Evolutionary conservation across 2,888 invertebrate genomes (phyloP).

Genomic region (Drosophila putrida): DNA sequence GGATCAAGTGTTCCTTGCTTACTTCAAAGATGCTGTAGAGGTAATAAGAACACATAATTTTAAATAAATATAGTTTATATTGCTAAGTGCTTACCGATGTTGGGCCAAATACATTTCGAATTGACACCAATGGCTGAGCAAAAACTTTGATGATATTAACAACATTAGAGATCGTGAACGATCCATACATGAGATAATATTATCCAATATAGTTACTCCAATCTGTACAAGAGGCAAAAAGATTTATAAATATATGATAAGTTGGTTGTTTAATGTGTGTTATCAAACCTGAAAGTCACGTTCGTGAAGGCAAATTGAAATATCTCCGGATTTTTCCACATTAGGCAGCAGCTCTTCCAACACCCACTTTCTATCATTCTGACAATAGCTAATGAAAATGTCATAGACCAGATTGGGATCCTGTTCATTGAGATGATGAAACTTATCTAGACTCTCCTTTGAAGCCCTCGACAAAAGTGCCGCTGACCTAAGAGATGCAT

Average conservation of each 20-base stretch:
- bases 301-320: constrained; percentile 90
- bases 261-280: not conserved
- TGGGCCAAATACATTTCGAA: constrained; percentile 91
- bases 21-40: constrained; percentile 87
- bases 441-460: constrained; percentile 83
- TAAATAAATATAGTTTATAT: not conserved
- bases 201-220: constrained; percentile 90
- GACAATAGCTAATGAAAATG: constrained; percentile 90
- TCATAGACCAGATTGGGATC: constrained; percentile 86
- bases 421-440: constrained; percentile 65
- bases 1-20: constrained; percentile 87
- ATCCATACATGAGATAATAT: constrained; percentile 90
- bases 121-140: constrained; percentile 90
- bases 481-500: constrained; percentile 87
- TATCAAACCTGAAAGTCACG: constrained; percentile 89
- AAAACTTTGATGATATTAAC: constrained; percentile 88
- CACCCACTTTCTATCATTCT: constrained; percentile 89
- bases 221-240: constrained; percentile 81
- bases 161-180: constrained; percentile 88
- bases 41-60: not conserved
- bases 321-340: constrained; percentile 87
- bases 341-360: constrained; percentile 88
- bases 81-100: constrained; percentile 85
- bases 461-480: constrained; percentile 87
- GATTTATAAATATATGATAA: not conserved